Conservation (phyloP, 2,113 vertebrate genomes). For the Lepidothrix coronata region DNA sequence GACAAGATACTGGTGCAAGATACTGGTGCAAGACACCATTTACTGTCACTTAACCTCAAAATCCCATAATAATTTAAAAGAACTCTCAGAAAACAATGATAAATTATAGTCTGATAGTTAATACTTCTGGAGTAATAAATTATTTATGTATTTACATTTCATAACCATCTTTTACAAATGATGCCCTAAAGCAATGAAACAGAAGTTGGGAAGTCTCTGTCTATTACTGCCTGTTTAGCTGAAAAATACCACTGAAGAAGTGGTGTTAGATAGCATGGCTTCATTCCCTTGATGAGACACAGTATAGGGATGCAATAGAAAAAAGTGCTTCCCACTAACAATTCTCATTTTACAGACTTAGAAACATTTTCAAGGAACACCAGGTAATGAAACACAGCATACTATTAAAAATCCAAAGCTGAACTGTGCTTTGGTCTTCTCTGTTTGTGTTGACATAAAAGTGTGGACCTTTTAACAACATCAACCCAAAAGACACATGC, state of each 20-base stretch:
- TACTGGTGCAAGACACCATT: neutral
- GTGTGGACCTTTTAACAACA: neutral
- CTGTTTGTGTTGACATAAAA: neutral
- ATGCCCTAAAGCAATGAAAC: neutral
- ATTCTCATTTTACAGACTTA: neutral
- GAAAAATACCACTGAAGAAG: neutral
- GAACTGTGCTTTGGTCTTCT: neutral
- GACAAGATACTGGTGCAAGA: neutral
- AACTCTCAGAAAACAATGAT: neutral
- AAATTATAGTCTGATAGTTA: neutral
- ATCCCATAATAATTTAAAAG: neutral
- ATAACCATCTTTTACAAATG: neutral
- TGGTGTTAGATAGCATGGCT: neutral
- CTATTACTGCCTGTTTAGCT: neutral
- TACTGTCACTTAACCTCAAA: neutral
- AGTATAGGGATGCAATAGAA: neutral
- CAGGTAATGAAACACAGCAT: neutral
- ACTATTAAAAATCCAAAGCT: neutral
- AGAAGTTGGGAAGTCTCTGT: neutral
- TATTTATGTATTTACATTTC: neutral
- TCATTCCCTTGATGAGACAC: rapidly evolving
- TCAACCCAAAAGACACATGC: neutral
- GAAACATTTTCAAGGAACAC: neutral
- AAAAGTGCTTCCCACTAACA: neutral
- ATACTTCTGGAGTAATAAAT: neutral